Base-by-base conservation (phyloP, 2,113 vertebrate species). In the Ciconia boyciana region DNA sequence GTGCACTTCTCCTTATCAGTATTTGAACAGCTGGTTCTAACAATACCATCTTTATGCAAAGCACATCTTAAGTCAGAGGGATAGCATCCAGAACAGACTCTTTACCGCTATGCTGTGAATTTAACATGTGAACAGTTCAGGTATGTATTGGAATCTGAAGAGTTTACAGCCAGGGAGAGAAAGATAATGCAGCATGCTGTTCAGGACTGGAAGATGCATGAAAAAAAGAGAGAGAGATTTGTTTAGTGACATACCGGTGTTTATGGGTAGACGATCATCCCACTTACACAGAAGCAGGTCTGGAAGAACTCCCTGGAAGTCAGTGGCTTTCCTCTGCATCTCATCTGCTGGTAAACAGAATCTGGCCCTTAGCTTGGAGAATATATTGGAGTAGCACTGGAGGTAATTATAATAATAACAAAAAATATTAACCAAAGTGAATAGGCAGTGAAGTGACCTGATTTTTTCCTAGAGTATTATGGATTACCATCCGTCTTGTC, bases 301-400 rank as follows among this genome's bases (percentile, higher is more conserved):
- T 83, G 78, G 36, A 88, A 89, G 87, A 85, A 91, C 87, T 95
- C 96, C 92, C 62, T 94, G 66, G 57, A 66, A 96, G 75, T 94
- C 90, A 32, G 93, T 62, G 64, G 70, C 43, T 95, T 94, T 95
- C 43, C 61, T 89, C 69, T 87, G 91, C 68, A 24, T 69, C 62
- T 52, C 9, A 39, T 71, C 57, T 69, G 39, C 80, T 64, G 69
- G 74, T 84, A 69, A 91, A 94, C 61, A 85, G 52, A 69, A 91
- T 43, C 41, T 83, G 93, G 46, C 32, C 29, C 76, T 83, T 64
- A 72, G 62, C 46, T 58, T 51, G 81, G 54, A 48, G 55, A 34
- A 48, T 34, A 7, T 34, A 4, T 46, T 49, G 61, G 48, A 44
- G 43, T 34, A 71, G 69, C 31, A 16, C 54, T 54, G 36, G 44